Base-by-base conservation (phyloP, 2,113 vertebrate species). In the Steatornis caripensis region DNA sequence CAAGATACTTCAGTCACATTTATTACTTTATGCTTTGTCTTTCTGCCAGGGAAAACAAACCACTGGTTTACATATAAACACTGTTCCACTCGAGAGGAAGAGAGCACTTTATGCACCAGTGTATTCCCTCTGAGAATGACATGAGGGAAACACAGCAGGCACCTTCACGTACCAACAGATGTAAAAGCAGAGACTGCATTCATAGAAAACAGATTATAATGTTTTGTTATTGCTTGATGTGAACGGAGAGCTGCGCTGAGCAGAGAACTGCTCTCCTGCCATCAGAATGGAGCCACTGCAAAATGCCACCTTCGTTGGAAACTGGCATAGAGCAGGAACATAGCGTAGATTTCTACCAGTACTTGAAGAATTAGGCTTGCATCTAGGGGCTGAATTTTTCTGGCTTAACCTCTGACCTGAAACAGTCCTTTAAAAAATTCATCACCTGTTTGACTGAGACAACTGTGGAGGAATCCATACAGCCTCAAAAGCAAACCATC, bases 331-430 rank as follows among this genome's bases (percentile, higher is more conserved):
- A 61, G 23, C 24, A 77, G 49, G 37, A 48, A 84, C 19, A 45
- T 0, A 51, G 21, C 0, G 0, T 12, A 48, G 43, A 43, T 27
- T 87, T 76, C n/a, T 39, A 53, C 10, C 24, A 45, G 22, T 41
- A 43, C 10, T 10, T 8, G 2, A 72, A 61, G 39, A 82, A 88
- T 2, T 32, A 27, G 30, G 10, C 19, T 3, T 80, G 62, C 46
- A 75, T 36, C 48, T 51, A 71, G 16, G 34, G 20, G 14, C 15
- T 45, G 36, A 32, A 27, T 60, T 84, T 68, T 95, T 81, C 29
- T 37, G 5, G 54, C 12, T 37, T 13, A 62, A 22, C 39, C n/a
- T n/a, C n/a, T n/a, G n/a, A n/a, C 20, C 16, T 14, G 16, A 87
- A 89, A 87, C 1, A 23, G 48, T 49, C 41, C 29, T 90, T 83